Evolutionary conservation across 2,888 invertebrate species (phyloP), one percentile per base, ranked within the genome.

Genomic region (Dermolepida albohirtum): DNA sequence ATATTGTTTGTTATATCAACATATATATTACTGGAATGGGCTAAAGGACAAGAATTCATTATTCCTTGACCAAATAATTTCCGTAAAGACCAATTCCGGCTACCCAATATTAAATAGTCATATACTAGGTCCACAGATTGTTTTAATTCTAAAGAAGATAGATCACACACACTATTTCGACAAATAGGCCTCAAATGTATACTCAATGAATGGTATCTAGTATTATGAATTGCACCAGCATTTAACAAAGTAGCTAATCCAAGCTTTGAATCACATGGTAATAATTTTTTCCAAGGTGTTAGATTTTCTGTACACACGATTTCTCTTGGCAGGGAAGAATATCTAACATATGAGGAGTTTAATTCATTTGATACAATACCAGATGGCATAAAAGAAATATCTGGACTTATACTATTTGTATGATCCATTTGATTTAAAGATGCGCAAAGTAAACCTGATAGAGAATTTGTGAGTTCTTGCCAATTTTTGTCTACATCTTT

Each of bases 261-360:
- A 78, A 89, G 88, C 81, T 89, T 92, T n/a, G 93, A 92, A 82
- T 94, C 93, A 84, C 99, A 99, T 0, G 99, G 98, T 51, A 99
- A 83, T 4, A 99, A 85, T 81, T 98, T 99, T 78, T 97, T 96
- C 93, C 98, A 98, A 0, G 99, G 98, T 11, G 99, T 98, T 76
- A 99, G 85, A 85, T 99, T 99, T 85, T 99, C 99, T 0, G 98
- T 99, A 80, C 99, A 99, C 2, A 98, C 96, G 76, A 96, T 94
- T 87, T 99, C 99, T 72, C 95, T 87, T 0, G 98, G 97, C 70
- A 99, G 82, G n/a, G 94, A 91, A 0, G 97, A 92, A 85, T 97
- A 98, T 76, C 94, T 77, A 50, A 92, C 81, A 75, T 83, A 87
- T 78, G 86, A 85, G 74, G 87, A 83, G 77, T 87, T 81, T 78